A percentile compares a stretch with the other conserved stretches of the same genome.
Conservation (phyloP, 2,888 invertebrate species). For the Cabera pusaria region DNA sequence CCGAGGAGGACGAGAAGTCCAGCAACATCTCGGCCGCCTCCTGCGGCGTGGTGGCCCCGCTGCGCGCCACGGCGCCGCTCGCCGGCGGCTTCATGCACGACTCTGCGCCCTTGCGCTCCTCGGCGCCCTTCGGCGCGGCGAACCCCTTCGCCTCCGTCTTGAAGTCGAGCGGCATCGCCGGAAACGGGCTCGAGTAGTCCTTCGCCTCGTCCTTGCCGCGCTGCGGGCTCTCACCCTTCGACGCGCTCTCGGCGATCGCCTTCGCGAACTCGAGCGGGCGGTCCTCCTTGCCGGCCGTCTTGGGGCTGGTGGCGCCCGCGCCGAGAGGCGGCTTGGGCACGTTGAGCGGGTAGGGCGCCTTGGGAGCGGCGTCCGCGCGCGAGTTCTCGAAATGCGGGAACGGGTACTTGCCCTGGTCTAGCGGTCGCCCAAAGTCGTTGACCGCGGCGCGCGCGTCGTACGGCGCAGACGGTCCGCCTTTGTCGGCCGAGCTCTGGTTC, state of each 20-base stretch:
- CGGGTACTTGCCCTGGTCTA: constrained; percentile 73
- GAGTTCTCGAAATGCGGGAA: constrained; percentile 72
- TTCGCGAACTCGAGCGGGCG: constrained; percentile 67
- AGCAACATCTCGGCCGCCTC: constrained; percentile 86
- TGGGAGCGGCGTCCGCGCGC: constrained; percentile 64
- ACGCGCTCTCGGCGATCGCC: constrained; percentile 62
- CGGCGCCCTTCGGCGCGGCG: constrained; percentile 70
- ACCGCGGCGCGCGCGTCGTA: constrained; percentile 72
- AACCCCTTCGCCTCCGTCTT: constrained; percentile 77
- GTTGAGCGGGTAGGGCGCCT: constrained; percentile 70
- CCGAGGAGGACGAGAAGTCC: constrained; percentile 85
- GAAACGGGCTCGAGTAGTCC: constrained; percentile 61
- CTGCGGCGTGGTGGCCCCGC: constrained; percentile 78
- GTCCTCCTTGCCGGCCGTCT: constrained; percentile 60
- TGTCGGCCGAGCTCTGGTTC: constrained; percentile 75
- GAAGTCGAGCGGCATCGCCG: constrained; percentile 70
- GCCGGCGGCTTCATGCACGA: constrained; percentile 75
- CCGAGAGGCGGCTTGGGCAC: constrained; percentile 75
- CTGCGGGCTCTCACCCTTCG: constrained; percentile 63
- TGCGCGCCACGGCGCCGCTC: constrained; percentile 66
- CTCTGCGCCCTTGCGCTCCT: constrained; percentile 75
- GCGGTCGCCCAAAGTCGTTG: constrained; percentile 68
- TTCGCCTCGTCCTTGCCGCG: constrained; percentile 69
- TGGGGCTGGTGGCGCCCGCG: constrained; percentile 73
- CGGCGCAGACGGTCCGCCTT: constrained; percentile 66